Evolutionary conservation across 2,888 invertebrate genomes (phyloP), one percentile per base, ranked within the genome.

Genomic region (Diarsia dahlii): DNA sequence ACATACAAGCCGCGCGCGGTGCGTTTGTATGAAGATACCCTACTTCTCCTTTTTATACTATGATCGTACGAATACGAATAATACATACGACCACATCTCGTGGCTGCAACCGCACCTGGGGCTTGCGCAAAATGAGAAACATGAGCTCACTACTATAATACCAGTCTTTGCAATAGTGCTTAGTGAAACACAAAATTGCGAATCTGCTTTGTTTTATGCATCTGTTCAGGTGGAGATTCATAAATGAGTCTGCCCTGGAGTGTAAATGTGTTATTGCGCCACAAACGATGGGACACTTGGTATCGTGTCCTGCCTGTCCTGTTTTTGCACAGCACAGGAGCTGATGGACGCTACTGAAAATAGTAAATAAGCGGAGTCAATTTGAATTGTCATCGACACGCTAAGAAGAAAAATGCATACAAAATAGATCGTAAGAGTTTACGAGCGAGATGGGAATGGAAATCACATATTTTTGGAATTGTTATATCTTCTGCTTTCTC

Each of bases 101-200:
- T 52, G 71, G 80, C 64, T 82, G 77, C 83, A 84, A 80, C 77
- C 71, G 67, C 77, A 80, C 48, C 70, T 60, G 73, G 48, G 67
- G 58, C 71, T 82, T 84, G 83, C 83, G 74, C 74, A 85, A 85
- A 76, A 78, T 70, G 52, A 76, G 85, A 83, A 83, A 82, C 73
- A 67, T 71, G 78, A 84, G 18, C 39, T 69, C 39, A 50, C 18
- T 66, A n/a, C 15, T 66, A 56, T 65, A 66, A 66, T 69, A 64
- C 67, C 75, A 72, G 69, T 45, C 28, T 81, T 67, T 58, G 77
- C 67, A 76, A 66, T 67, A 50, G 63, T 60, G 28, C 67, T 58
- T 52, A 63, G 4, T 68, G 15, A 56, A 60, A 48, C 54, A 81
- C 20, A 66, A 66, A 60, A 66, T 60, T 50, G 20, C 45, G 15